A percentile compares a stretch with the other conserved stretches of the same genome.
Evolutionary conservation across 1,140 invertebrate genomes (phyloP).

Genomic region (Pachyrhynchus sulphureomaculatus): DNA sequence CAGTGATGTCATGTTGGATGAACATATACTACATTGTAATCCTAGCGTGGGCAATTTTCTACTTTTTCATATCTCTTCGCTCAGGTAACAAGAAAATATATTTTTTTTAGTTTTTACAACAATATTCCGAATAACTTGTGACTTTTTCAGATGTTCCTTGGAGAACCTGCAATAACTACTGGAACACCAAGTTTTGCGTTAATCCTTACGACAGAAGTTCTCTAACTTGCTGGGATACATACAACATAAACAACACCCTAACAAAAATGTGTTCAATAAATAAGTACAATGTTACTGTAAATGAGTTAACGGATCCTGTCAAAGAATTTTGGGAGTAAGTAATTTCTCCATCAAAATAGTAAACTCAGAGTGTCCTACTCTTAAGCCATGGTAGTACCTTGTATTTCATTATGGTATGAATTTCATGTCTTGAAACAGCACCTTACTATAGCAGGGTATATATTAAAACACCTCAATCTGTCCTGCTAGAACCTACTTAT

Average conservation of each 20-base stretch:
- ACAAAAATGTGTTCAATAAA: slow-evolving; percentile 70
- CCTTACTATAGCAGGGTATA: too few species aligned
- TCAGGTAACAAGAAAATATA: slow-evolving; percentile 31
- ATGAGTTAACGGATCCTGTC: slow-evolving; percentile 80
- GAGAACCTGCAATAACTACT: slow-evolving; percentile 91
- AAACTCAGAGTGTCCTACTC: too few species aligned
- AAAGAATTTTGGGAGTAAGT: slow-evolving; percentile 97
- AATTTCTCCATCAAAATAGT: too few species aligned
- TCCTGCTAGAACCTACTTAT: too few species aligned
- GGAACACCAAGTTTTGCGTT: slow-evolving; percentile 84
- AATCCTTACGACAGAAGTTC: slow-evolving; percentile 76
- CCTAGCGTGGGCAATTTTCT: slow-evolving; percentile 96
- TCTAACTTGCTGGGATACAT: slow-evolving; percentile 68
- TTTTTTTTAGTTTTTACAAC: neutral
- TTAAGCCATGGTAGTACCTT: too few species aligned
- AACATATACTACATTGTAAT: slow-evolving; percentile 99
- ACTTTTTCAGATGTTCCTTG: slow-evolving; percentile 81
- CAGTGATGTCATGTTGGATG: slow-evolving; percentile 98
- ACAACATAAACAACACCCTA: slow-evolving; percentile 55
- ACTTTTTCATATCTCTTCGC: slow-evolving; percentile 88
- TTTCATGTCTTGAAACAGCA: too few species aligned
- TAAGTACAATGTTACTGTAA: slow-evolving; percentile 66
- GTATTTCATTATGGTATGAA: too few species aligned
- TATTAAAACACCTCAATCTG: too few species aligned
- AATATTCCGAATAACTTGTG: neutral